phyloP scores from a whole-genome alignment of 2,113 vertebrate species.

The Tichodroma muraria region DNA sequence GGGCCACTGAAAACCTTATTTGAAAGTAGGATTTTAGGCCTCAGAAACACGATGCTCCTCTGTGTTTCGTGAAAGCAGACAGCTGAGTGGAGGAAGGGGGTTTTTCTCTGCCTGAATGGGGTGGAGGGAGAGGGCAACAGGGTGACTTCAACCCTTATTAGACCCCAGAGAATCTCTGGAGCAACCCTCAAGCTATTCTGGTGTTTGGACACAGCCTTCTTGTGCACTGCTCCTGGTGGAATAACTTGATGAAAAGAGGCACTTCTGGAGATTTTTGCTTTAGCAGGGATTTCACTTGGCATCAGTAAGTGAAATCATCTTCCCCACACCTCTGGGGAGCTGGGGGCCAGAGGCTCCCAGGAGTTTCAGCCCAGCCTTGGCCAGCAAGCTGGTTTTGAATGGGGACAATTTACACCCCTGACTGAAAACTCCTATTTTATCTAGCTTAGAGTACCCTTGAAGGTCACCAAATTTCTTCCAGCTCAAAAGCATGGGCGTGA shows the following conservation, averaged over 20 bases:
- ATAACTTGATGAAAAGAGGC: neutral
- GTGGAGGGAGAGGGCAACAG: neutral
- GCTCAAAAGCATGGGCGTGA: neutral
- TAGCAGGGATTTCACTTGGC: neutral
- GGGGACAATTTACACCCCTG: neutral
- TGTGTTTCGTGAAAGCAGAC: neutral
- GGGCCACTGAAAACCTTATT: neutral
- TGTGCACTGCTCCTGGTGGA: neutral
- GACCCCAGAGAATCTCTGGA: neutral
- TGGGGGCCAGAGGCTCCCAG: neutral
- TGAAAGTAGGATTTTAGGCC: conserved; percentile 1
- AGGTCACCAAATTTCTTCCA: neutral
- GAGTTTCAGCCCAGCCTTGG: neutral
- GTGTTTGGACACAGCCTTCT: neutral
- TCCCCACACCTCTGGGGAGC: neutral
- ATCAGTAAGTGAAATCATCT: neutral
- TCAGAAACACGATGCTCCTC: neutral
- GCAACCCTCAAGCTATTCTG: neutral
- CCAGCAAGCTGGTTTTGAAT: neutral
- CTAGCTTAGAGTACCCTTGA: neutral
- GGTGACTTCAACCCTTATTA: neutral
- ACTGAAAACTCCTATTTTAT: neutral
- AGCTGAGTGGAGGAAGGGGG: neutral
- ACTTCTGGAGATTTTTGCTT: neutral
- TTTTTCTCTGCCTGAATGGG: neutral